A percentile compares a stretch with the other conserved stretches of the same genome.
Evolutionary conservation across 2,113 vertebrate species (phyloP).

Genomic region (Sylvietta virens): DNA sequence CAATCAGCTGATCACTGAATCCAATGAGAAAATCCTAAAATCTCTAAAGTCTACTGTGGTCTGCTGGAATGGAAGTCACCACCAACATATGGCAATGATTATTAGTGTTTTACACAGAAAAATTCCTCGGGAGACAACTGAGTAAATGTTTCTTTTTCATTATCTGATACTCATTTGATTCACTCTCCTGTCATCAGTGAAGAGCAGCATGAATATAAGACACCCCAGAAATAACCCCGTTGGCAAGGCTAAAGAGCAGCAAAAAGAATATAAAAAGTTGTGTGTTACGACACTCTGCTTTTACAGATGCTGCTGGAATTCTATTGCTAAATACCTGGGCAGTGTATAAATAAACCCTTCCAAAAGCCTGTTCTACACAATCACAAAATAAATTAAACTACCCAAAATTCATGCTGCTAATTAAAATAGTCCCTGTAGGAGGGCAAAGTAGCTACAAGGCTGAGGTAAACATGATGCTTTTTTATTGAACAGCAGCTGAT

Average conservation of each 20-base stretch:
- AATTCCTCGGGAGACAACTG: conserved; percentile 27
- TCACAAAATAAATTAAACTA: conserved; percentile 77
- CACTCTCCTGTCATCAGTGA: conserved; percentile 61
- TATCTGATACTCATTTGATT: conserved; percentile 63
- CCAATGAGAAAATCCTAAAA: background rate
- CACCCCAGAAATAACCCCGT: conserved; percentile 32
- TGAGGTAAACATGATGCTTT: conserved; percentile 68
- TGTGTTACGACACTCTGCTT: conserved; percentile 47
- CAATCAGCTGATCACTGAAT: background rate
- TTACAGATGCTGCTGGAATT: conserved; percentile 65
- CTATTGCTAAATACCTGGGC: conserved; percentile 67
- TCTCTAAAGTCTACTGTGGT: background rate
- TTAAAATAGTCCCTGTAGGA: conserved; percentile 77
- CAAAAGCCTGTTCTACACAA: conserved; percentile 64
- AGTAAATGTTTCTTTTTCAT: conserved; percentile 76
- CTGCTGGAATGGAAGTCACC: background rate
- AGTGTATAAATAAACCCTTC: conserved; percentile 71
- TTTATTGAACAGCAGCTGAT: conserved; percentile 64
- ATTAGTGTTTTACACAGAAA: background rate
- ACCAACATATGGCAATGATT: background rate
- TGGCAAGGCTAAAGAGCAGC: conserved; percentile 12
- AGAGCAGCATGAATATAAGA: conserved; percentile 45
- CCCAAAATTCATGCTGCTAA: conserved; percentile 76
- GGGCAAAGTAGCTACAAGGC: conserved; percentile 66
- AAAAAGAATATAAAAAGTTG: background rate